These are phyloP conservation scores for Himalopsyche anomala DNA, from an alignment of 2,888 invertebrate species.

Conservation along the genomic window DNA sequence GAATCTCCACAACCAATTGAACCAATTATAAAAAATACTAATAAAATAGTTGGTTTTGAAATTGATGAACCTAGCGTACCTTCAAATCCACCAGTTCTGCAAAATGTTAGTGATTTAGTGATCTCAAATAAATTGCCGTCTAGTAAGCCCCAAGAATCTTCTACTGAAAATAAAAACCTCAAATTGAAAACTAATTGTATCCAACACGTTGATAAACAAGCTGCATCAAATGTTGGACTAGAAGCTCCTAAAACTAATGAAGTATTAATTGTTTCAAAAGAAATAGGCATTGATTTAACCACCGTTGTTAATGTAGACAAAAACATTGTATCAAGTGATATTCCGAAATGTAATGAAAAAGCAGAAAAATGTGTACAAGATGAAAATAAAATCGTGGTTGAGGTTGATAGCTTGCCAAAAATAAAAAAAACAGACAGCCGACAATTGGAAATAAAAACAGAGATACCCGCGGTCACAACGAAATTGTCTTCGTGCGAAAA, in stretches of 20 bases:
- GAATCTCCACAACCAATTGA: background rate
- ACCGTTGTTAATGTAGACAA: background rate
- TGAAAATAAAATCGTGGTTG: slow-evolving; percentile 14
- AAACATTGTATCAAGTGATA: background rate
- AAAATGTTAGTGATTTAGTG: background rate
- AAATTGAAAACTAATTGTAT: background rate
- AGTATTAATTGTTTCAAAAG: background rate
- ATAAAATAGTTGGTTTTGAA: background rate
- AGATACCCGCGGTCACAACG: slow-evolving; percentile 19
- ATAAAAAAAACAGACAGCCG: slow-evolving; percentile 33
- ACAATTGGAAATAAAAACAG: slow-evolving; percentile 30
- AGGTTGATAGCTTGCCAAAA: slow-evolving; percentile 37
- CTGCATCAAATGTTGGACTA: background rate
- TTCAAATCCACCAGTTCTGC: background rate
- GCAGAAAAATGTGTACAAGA: background rate
- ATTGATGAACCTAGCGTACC: background rate
- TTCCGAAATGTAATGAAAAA: background rate
- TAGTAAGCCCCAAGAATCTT: background rate
- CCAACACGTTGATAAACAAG: background rate
- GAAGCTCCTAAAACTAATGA: background rate
- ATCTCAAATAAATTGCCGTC: background rate
- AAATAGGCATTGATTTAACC: background rate
- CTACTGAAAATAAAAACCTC: background rate
- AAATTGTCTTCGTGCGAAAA: slow-evolving; percentile 10
- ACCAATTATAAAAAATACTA: background rate